These are phyloP conservation scores for Teleogryllus oceanicus DNA, from an alignment of 2,888 invertebrate species.

Conservation along the genomic window DNA sequence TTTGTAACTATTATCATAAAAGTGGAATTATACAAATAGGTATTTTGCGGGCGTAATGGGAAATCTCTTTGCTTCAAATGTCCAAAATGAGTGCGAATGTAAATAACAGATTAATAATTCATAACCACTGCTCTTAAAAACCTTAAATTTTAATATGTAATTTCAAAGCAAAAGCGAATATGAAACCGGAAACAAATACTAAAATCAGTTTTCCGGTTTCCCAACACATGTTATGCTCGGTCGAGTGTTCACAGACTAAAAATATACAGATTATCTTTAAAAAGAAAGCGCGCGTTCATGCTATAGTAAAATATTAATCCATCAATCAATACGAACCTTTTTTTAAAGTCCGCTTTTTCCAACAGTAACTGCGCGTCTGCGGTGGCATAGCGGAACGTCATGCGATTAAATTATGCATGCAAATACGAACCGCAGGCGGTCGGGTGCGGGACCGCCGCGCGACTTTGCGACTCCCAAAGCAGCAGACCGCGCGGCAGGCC, in stretches of 20 bases:
- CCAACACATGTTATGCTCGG: no score
- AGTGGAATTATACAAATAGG: no score
- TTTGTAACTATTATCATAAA: no score
- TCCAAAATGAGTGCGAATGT: no score
- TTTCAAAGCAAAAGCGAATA: no score
- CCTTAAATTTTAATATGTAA: no score
- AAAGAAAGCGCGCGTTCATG: not conserved
- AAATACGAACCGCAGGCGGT: not conserved
- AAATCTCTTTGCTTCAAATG: no score
- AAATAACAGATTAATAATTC: no score
- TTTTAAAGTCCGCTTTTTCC: not conserved
- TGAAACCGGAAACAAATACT: no score
- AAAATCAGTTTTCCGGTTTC: no score
- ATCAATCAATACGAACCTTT: not conserved
- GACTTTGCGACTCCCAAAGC: not conserved
- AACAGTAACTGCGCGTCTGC: not conserved
- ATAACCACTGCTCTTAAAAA: no score
- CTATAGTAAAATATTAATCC: not conserved
- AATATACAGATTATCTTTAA: conserved; percentile 19
- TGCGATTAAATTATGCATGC: not conserved
- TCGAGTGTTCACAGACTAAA: not conserved
- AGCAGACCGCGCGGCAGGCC: not conserved
- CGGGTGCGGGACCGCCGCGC: not conserved
- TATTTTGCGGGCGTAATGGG: no score
- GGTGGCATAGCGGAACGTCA: not conserved